phyloP scores from a whole-genome alignment of 2,797 vertebrate species.

The Peromyscus aztecus region DNA sequence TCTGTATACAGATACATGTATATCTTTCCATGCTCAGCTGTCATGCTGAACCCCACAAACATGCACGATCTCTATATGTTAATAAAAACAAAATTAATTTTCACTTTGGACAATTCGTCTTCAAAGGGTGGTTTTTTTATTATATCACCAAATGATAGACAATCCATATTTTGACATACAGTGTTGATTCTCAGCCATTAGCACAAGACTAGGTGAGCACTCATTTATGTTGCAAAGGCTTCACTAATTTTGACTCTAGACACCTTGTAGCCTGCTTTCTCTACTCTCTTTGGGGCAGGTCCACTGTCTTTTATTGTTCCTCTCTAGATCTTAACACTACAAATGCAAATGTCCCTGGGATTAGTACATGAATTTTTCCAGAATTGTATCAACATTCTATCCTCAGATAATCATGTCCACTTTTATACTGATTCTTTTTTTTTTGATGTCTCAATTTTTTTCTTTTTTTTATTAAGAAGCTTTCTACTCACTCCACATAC shows the following conservation, averaged over 20 bases:
- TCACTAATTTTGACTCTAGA: neutral
- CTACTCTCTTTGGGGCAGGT: too few species aligned
- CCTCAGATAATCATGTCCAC: neutral
- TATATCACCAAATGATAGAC: neutral
- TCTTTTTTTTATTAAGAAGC: too few species aligned
- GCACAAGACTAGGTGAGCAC: neutral
- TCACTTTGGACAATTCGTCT: neutral
- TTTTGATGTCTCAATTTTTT: too few species aligned
- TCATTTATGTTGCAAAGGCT: neutral
- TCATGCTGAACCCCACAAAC: neutral
- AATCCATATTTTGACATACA: too few species aligned
- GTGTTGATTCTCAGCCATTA: neutral
- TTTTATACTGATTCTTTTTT: too few species aligned
- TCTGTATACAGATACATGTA: rapidly evolving
- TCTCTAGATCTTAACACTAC: neutral
- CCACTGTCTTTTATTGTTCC: neutral
- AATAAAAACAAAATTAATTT: neutral
- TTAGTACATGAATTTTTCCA: neutral
- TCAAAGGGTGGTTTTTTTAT: neutral
- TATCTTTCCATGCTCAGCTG: neutral
- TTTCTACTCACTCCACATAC: too few species aligned
- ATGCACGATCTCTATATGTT: neutral
- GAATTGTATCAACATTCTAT: neutral
- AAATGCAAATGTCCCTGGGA: neutral
- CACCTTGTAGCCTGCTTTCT: rapidly evolving